phyloP scores from a whole-genome alignment of 2,797 vertebrate species.

The Bovichtus diacanthus region DNA sequence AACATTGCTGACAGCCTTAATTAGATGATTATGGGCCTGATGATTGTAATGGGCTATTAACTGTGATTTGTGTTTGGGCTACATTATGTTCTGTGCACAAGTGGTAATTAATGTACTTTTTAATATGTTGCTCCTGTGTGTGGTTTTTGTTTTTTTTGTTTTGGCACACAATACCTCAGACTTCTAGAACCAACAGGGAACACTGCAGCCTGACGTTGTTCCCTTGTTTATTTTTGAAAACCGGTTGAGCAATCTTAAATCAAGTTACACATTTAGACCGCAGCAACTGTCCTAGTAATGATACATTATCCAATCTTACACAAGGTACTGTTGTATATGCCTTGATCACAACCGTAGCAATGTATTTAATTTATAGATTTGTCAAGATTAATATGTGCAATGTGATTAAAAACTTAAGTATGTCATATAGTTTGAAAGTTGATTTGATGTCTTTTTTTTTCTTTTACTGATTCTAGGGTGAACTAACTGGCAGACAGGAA shows the following conservation, averaged over 20 bases:
- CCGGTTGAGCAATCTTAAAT: neutral
- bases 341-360: neutral
- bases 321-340: neutral
- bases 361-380: neutral
- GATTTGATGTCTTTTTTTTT: neutral
- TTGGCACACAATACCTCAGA: neutral
- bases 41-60: neutral
- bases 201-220: neutral
- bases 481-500: conserved; percentile 14
- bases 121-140: neutral
- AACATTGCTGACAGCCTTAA: neutral
- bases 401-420: neutral
- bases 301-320: neutral
- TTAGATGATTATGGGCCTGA: neutral
- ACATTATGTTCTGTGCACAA: neutral
- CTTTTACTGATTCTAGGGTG: conserved; percentile 13
- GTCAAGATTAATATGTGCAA: neutral
- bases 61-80: conserved; percentile 1
- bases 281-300: neutral
- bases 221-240: conserved; percentile 22
- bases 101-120: neutral
- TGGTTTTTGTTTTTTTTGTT: conserved; percentile 7
- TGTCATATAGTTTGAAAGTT: neutral
- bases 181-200: conserved; percentile 4
- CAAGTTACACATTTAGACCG: neutral